Evolutionary conservation across 2,797 vertebrate genomes (phyloP), one percentile per base, ranked within the genome.

Genomic region (Spizella passerina): DNA sequence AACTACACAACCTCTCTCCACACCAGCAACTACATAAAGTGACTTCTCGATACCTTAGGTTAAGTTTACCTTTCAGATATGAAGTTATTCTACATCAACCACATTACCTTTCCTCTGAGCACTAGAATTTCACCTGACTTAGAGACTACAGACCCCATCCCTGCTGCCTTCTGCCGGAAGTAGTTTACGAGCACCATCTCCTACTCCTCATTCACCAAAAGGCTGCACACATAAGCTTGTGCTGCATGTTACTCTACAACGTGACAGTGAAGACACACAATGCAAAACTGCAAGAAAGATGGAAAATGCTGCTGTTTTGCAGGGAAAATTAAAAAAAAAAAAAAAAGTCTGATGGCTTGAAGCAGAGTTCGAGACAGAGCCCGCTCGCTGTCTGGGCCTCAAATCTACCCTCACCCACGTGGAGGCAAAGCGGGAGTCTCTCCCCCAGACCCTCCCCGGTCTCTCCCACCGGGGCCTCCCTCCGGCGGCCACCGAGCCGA

Each of bases 351-450:
- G 68, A 29, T 23, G 15, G 47, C 30, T 52, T 21, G n/a, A 66
- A 86, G 16, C 9, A 1, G 36, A 64, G 38, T 36, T 38, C 3
- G 7, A 47, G 16, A 19, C 59, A 8, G 29, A 66, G 36, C 26
- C 21, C 38, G 41, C 53, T 64, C 11, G 5, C 60, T 49, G 49
- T 22, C 10, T 14, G 93, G 94, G 93, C 91, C 93, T 87, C 89
- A 47, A 79, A 50, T 30, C 39, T 64, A 57, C 44, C n/a, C 38
- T 46, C 63, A 56, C 61, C 53, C 91, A 95, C 94, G 78, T 90
- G 95, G 88, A 79, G 43, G 43, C 20, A 14, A 27, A 55, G 64
- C 1, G 22, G 21, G 55, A 3, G 17, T 5, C 59, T 27, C 22
- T 26, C 7, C 27, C 43, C 4, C 18, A 6, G 32, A 50, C 47